Evolutionary conservation across 2,888 invertebrate genomes (phyloP).

Genomic region (Apodemia hepburni): DNA sequence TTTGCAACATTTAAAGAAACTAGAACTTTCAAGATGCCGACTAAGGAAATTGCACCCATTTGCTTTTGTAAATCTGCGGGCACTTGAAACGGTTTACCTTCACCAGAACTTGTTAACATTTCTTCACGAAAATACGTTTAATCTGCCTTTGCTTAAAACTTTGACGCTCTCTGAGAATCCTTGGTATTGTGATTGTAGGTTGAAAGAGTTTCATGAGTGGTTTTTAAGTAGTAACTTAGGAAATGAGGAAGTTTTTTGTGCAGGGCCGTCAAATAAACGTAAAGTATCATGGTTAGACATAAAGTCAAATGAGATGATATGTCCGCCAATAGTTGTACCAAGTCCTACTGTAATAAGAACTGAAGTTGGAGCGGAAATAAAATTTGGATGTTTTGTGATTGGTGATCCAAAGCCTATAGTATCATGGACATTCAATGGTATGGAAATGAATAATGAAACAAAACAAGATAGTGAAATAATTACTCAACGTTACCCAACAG

Average conservation of each 20-base stretch:
- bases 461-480: conserved; percentile 54
- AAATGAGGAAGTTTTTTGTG: conserved; percentile 86
- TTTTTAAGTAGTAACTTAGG: conserved; percentile 88
- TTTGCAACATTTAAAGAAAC: conserved; percentile 87
- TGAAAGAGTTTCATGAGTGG: conserved; percentile 91
- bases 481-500: conserved; percentile 49
- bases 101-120: conserved; percentile 88
- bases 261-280: conserved; percentile 83
- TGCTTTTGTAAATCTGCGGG: conserved; percentile 86
- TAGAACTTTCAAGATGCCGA: conserved; percentile 90
- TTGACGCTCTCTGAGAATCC: conserved; percentile 91
- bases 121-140: conserved; percentile 75
- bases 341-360: conserved; percentile 82
- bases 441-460: conserved; percentile 53
- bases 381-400: conserved; percentile 88
- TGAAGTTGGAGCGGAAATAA: conserved; percentile 90
- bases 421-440: conserved; percentile 88
- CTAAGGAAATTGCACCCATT: conserved; percentile 86
- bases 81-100: conserved; percentile 90
- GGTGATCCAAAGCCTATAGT: conserved; percentile 92
- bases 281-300: conserved; percentile 88
- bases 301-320: conserved; percentile 87
- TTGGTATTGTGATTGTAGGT: conserved; percentile 94
- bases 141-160: conserved; percentile 83
- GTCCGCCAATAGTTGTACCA: conserved; percentile 85